Conservation (phyloP, 2,888 invertebrate species). For the Cataglyphis livida region DNA sequence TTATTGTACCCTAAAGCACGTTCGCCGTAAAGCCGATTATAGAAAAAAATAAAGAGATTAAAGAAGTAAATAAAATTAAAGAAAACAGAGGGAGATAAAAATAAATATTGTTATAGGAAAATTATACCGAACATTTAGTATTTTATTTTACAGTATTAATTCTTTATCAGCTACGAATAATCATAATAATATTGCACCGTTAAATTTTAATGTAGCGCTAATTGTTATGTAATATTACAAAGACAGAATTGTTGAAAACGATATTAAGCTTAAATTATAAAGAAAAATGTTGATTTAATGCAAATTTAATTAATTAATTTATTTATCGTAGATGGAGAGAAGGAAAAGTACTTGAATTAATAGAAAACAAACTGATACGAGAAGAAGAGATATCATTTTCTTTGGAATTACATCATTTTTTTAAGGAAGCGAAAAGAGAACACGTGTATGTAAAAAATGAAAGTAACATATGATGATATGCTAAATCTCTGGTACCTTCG, state of each 20-base stretch:
- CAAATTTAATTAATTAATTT: background rate
- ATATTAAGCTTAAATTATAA: background rate
- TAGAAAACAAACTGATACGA: background rate
- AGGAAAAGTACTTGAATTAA: background rate
- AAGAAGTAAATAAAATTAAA: constrained; percentile 38
- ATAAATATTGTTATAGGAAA: constrained; percentile 24
- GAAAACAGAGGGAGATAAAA: background rate
- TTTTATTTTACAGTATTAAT: background rate
- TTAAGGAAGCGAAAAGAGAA: constrained; percentile 22
- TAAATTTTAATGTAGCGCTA: background rate
- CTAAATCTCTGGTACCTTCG: constrained; percentile 25
- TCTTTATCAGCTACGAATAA: background rate
- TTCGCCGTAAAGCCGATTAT: constrained; percentile 21
- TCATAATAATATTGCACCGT: background rate
- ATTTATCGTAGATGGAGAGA: background rate
- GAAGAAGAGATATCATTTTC: background rate
- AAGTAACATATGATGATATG: background rate
- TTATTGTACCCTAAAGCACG: constrained; percentile 18
- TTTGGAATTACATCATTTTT: background rate
- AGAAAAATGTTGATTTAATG: background rate
- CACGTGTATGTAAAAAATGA: background rate
- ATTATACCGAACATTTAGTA: background rate
- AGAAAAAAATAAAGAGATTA: background rate
- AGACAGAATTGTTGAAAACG: background rate
- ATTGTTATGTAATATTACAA: background rate